A percentile compares a stretch with the other conserved stretches of the same genome.
phyloP scores from a whole-genome alignment of 2,888 invertebrate genomes.

The Sceliomorpha sp. region DNA sequence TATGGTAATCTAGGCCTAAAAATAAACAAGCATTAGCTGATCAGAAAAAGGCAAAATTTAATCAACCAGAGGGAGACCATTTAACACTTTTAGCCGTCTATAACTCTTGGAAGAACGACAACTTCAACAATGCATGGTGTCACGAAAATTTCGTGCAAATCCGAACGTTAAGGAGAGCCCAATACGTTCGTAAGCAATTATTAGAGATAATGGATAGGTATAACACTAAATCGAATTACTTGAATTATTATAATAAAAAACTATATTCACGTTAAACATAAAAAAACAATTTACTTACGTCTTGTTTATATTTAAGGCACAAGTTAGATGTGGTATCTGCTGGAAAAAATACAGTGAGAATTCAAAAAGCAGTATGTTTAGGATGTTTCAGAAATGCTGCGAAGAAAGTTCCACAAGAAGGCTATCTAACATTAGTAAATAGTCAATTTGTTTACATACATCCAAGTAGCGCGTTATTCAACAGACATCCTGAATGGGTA shows the following conservation, averaged over 20 bases:
- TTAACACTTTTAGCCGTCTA: slow-evolving; percentile 98
- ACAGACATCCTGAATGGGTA: slow-evolving; percentile 98
- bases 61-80: slow-evolving; percentile 99
- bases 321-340: slow-evolving; percentile 98
- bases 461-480: slow-evolving; percentile 98
- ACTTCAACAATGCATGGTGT: slow-evolving; percentile 99
- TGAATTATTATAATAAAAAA: slow-evolving; percentile 27
- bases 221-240: slow-evolving; percentile 10
- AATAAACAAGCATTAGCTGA: slow-evolving; percentile 98
- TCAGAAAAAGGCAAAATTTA: slow-evolving; percentile 99
- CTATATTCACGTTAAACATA: too few species aligned
- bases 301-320: slow-evolving; percentile 83
- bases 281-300: slow-evolving; percentile 6
- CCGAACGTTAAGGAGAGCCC: slow-evolving; percentile 96
- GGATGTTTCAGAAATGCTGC: slow-evolving; percentile 99
- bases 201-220: slow-evolving; percentile 98
- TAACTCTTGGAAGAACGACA: slow-evolving; percentile 99
- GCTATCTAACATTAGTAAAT: slow-evolving; percentile 97
- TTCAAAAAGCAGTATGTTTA: slow-evolving; percentile 98
- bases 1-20: slow-evolving; percentile 85
- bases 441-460: slow-evolving; percentile 99
- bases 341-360: slow-evolving; percentile 95
- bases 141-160: slow-evolving; percentile 99
- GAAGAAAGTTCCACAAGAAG: slow-evolving; percentile 99
- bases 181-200: slow-evolving; percentile 98